Evolutionary conservation across 1,140 invertebrate genomes (phyloP).

Genomic region (Drosophila lacteicornis): DNA sequence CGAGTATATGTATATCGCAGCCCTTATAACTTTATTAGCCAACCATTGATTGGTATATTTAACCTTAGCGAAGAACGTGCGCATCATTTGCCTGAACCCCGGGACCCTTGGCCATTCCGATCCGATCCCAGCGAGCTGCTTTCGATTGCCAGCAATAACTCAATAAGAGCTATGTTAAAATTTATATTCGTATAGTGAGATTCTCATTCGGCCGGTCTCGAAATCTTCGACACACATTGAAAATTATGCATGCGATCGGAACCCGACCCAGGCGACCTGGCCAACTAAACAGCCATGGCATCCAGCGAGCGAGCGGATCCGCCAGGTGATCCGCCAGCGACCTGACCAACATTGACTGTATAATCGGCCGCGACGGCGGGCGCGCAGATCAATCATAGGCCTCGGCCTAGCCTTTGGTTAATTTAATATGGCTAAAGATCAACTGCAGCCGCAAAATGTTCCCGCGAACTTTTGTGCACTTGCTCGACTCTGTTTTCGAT

Average conservation of each 20-base stretch:
- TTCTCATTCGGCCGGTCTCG: constrained; percentile 40
- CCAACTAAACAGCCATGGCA: constrained; percentile 24
- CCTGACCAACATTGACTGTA: constrained; percentile 69
- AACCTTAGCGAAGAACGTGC: constrained; percentile 78
- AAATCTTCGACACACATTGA: constrained; percentile 73
- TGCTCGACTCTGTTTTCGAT: constrained; percentile 51
- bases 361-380: constrained; percentile 67
- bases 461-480: constrained; percentile 79
- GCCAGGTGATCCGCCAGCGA: constrained; percentile 47
- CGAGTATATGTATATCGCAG: constrained; percentile 35
- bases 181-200: constrained; percentile 40
- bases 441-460: constrained; percentile 73
- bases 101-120: constrained; percentile 14
- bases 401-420: constrained; percentile 69
- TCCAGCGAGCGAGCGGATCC: background rate
- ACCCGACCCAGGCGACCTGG: constrained; percentile 54
- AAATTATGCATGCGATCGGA: constrained; percentile 78
- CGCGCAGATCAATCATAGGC: constrained; percentile 79
- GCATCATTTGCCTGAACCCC: constrained; percentile 62
- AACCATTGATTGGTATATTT: constrained; percentile 57
- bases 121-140: constrained; percentile 45
- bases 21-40: constrained; percentile 52
- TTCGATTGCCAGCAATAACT: constrained; percentile 81
- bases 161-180: constrained; percentile 60
- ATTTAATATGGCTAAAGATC: constrained; percentile 84